A percentile compares a stretch with the other conserved stretches of the same genome.
phyloP scores from a whole-genome alignment of 2,888 invertebrate genomes.

The Cheilosia variabilis region DNA sequence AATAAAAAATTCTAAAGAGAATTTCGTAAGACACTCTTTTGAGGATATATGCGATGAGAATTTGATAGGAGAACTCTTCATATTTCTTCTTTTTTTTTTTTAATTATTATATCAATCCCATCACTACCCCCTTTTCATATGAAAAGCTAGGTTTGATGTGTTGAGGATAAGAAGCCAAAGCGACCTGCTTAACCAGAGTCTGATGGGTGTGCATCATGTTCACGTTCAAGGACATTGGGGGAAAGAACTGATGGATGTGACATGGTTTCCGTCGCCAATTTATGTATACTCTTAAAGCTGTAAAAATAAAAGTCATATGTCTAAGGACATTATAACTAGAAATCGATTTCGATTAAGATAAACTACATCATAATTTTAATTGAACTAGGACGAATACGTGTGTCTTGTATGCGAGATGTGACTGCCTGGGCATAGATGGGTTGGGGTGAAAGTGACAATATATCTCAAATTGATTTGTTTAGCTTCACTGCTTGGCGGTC shows the following conservation, averaged over 20 bases:
- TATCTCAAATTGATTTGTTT: too few species aligned
- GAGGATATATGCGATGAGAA: constrained; percentile 14
- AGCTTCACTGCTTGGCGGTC: too few species aligned
- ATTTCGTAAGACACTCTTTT: constrained; percentile 7
- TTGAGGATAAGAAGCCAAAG: neutral
- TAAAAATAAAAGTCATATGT: constrained; percentile 53
- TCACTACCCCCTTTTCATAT: constrained; percentile 11
- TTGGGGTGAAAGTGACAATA: too few species aligned
- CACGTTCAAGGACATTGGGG: constrained; percentile 66
- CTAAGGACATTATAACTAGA: constrained; percentile 48
- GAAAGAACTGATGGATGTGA: constrained; percentile 61
- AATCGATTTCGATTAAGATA: constrained; percentile 47
- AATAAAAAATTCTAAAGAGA: constrained; percentile 1
- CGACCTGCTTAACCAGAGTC: constrained; percentile 1
- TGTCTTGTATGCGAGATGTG: neutral
- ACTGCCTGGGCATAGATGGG: too few species aligned
- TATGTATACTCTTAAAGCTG: constrained; percentile 25
- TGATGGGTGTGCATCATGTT: constrained; percentile 37
- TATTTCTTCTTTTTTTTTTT: constrained; percentile 6
- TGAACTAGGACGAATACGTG: neutral
- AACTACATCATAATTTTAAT: constrained; percentile 20
- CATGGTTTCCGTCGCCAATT: constrained; percentile 27
- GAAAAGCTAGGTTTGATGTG: constrained; percentile 33
- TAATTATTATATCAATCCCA: constrained; percentile 55
- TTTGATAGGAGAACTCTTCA: constrained; percentile 35